Base-by-base conservation (phyloP, 2,888 invertebrate genomes). In the Sesia apiformis region DNA sequence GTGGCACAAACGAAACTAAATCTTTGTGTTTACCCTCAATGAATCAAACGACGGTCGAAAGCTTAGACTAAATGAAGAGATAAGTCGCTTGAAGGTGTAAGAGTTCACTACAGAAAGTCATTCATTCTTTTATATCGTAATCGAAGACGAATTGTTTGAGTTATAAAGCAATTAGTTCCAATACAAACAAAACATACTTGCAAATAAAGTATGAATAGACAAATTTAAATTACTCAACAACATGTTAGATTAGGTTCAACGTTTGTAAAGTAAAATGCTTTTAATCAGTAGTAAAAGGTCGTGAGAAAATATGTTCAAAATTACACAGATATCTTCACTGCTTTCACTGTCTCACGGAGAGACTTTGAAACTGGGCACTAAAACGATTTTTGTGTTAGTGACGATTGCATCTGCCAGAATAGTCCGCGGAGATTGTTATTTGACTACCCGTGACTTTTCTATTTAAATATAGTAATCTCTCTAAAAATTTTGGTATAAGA, bases 341-440 rank as follows among this genome's bases (percentile, higher is more conserved):
- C 82, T 84, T 84, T 84, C 84, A 79, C 80, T 72, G 78, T 81
- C 82, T 63, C 81, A 80, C 80, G 78, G 66, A 59, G 60, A 64
- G 64, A 61, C n/a, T 46, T 46, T 46, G 4, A 46, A 50, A 50
- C 39, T 39, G 38, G 50, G 38, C 7, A 39, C 50, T 38, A 38
- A 50, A 50, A 38, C 39, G 50, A 7, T 50, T 50, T 50, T 50
- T 50, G 50, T 50, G 7, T 4, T 50, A 50, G 38, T 38, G 38
- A 38, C 6, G 50, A 50, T 8, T 50, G 8, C 38, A 38, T 39
- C 39, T 46, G 46, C 46, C 23, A 23, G 23, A 23, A 23, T 2
- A 5, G 5, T 50, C 38, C 38, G 3, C 39, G 50, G 39, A 6
- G 38, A 50, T 50, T 50, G 50, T 38, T 50, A 50, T 38, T 38